A percentile compares a stretch with the other conserved stretches of the same genome.
Conservation (phyloP, 2,113 vertebrate species). For the Saguinus imperator region DNA sequence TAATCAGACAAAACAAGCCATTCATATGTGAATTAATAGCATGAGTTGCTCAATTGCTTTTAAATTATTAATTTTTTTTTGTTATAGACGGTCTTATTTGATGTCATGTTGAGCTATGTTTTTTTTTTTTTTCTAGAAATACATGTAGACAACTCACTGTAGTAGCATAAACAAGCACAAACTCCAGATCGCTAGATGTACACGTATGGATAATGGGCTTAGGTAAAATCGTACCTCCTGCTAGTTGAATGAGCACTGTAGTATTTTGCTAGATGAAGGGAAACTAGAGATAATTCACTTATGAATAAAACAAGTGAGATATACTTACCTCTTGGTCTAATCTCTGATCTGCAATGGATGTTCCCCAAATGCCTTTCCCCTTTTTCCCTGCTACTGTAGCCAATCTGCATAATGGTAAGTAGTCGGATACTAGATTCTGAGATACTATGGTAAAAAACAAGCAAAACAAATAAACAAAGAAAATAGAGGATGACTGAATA, state of each 20-base stretch:
- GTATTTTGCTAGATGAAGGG: background rate
- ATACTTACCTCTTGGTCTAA: background rate
- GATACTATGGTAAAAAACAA: background rate
- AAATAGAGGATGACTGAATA: background rate
- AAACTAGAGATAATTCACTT: background rate
- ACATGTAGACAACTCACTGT: background rate
- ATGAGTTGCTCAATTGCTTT: slow-evolving; percentile 43
- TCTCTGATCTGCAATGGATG: background rate
- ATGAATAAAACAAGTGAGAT: background rate
- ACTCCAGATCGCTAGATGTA: background rate
- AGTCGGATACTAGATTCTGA: background rate
- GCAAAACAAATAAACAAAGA: background rate
- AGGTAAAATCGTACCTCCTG: background rate
- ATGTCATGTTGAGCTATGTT: background rate
- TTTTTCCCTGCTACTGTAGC: background rate
- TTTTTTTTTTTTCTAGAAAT: slow-evolving; percentile 31
- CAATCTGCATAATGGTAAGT: background rate
- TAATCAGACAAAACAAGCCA: slow-evolving; percentile 54
- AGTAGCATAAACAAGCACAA: background rate
- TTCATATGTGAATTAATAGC: slow-evolving; percentile 44
- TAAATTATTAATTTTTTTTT: slow-evolving; percentile 29
- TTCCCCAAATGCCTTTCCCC: background rate
- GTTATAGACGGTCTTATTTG: background rate
- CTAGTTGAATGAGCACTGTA: background rate
- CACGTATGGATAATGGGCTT: fast-evolving